Evolutionary conservation across 2,797 vertebrate species (phyloP).

Genomic region (Helostoma temminkii): DNA sequence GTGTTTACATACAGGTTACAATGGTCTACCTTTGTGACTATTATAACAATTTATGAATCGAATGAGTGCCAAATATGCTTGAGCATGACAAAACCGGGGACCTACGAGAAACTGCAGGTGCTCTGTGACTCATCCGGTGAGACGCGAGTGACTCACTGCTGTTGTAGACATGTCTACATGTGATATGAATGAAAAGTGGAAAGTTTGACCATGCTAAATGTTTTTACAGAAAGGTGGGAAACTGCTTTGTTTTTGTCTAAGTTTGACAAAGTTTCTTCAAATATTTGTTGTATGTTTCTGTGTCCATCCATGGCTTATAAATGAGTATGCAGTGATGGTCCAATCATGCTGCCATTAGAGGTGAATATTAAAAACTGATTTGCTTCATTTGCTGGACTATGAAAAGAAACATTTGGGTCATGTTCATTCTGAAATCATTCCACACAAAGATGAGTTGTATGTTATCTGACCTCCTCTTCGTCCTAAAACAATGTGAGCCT

Average conservation of each 20-base stretch:
- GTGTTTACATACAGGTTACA: conserved; percentile 66
- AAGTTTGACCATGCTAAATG: conserved; percentile 75
- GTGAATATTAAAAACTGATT: conserved; percentile 73
- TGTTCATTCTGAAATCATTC: conserved; percentile 69
- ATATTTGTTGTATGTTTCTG: conserved; percentile 82
- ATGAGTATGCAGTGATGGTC: conserved; percentile 78
- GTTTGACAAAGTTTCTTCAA: conserved; percentile 70
- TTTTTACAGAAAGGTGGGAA: conserved; percentile 68
- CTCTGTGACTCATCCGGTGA: conserved; percentile 60
- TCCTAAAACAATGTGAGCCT: conserved; percentile 76
- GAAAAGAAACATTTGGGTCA: conserved; percentile 57
- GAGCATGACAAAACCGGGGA: conserved; percentile 64
- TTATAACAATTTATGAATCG: conserved; percentile 73
- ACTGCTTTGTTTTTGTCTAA: conserved; percentile 62
- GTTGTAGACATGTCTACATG: conserved; percentile 63
- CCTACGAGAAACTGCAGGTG: conserved; percentile 48
- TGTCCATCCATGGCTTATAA: conserved; percentile 74
- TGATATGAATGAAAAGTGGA: conserved; percentile 71
- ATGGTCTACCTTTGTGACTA: conserved; percentile 79
- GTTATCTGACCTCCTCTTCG: conserved; percentile 71
- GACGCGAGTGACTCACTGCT: conserved; percentile 60
- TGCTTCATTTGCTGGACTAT: conserved; percentile 71
- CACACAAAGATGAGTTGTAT: conserved; percentile 65
- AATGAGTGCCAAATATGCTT: conserved; percentile 84
- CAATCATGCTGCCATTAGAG: conserved; percentile 77